A percentile compares a stretch with the other conserved stretches of the same genome.
phyloP scores from a whole-genome alignment of 2,888 invertebrate species.

The Drosophila melanocephala region DNA sequence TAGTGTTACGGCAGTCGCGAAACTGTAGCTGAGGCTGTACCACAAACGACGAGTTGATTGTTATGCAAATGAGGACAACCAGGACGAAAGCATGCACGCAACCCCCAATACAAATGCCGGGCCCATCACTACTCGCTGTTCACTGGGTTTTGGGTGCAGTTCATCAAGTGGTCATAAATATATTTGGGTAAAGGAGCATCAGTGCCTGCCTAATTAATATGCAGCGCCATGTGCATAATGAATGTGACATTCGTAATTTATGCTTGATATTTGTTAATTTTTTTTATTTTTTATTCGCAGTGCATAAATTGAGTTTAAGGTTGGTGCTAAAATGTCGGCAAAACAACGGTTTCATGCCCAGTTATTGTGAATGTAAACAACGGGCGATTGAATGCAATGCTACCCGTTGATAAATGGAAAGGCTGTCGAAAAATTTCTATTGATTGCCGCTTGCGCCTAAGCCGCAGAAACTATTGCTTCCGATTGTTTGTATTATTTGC shows the following conservation, averaged over 20 bases:
- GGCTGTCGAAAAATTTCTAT: slow-evolving; percentile 32
- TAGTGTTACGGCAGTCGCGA: slow-evolving; percentile 16
- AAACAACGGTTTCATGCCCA: slow-evolving; percentile 84
- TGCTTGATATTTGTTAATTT: slow-evolving; percentile 76
- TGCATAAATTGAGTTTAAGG: slow-evolving; percentile 58
- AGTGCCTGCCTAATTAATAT: slow-evolving; percentile 75
- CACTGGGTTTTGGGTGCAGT: slow-evolving; percentile 67
- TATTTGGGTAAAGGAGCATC: slow-evolving; percentile 51
- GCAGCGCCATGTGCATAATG: slow-evolving; percentile 83
- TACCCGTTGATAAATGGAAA: slow-evolving; percentile 18
- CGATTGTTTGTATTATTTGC: slow-evolving; percentile 11
- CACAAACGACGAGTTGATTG: slow-evolving; percentile 81
- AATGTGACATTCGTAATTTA: slow-evolving; percentile 83
- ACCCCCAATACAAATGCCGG: slow-evolving; percentile 35
- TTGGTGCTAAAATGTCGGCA: slow-evolving; percentile 66
- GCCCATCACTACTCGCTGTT: background rate
- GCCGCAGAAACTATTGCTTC: slow-evolving; percentile 37
- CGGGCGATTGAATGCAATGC: slow-evolving; percentile 34
- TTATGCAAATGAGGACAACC: slow-evolving; percentile 80
- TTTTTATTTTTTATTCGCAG: slow-evolving; percentile 20
- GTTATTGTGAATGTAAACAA: slow-evolving; percentile 82
- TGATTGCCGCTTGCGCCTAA: slow-evolving; percentile 46
- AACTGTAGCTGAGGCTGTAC: slow-evolving; percentile 62
- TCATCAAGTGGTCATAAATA: slow-evolving; percentile 81
- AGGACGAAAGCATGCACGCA: slow-evolving; percentile 64